Evolutionary conservation across 2,888 invertebrate genomes (phyloP), one percentile per base, ranked within the genome.

Genomic region (Ormyrus rosae): DNA sequence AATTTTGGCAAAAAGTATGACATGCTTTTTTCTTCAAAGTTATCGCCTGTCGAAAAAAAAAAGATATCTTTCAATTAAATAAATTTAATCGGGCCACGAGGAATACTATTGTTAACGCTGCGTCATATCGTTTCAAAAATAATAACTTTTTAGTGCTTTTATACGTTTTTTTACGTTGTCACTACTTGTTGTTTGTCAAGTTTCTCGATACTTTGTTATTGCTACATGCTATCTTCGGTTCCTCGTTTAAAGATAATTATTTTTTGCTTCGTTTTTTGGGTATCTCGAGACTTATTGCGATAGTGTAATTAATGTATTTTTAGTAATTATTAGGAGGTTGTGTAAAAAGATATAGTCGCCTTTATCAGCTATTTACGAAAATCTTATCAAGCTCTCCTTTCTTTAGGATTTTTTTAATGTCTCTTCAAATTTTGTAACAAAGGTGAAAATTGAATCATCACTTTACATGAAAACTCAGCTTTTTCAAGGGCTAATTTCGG

Each of bases 281-380:
- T 34, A 60, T 13, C 8, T 61, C 61, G 56, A 56, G 11, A 53
- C 9, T 13, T n/a, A 34, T 56, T 46, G 6, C 56, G 45, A 69
- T 56, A 56, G 6, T 46, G 46, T 56, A 2, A 46, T 69, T 46
- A 8, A 56, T 56, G 56, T 56, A 56, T 56, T 56, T 69, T 56
- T 69, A 55, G 11, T 10, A 69, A 8, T n/a, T 56, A 11, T 6
- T 55, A 11, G 55, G n/a, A 45, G 7, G 45, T 55, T 34, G 55
- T 19, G 46, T 69, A 69, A 69, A 69, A 53, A 53, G 53, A 56
- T 69, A 53, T 56, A 46, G 46, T n/a, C 46, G 56, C 34, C 55
- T 55, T 69, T 46, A 69, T 69, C 68, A 9, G 45, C 56, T 69
- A 56, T 69, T 69, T 69, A 56, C 56, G 45, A 69, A 69, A 53